Percentiles rank a stretch among this genome's conserved stretches.
These are phyloP conservation scores for Gymnopithys bicolor DNA, from an alignment of 2,797 vertebrate species.

Conservation along the genomic window DNA sequence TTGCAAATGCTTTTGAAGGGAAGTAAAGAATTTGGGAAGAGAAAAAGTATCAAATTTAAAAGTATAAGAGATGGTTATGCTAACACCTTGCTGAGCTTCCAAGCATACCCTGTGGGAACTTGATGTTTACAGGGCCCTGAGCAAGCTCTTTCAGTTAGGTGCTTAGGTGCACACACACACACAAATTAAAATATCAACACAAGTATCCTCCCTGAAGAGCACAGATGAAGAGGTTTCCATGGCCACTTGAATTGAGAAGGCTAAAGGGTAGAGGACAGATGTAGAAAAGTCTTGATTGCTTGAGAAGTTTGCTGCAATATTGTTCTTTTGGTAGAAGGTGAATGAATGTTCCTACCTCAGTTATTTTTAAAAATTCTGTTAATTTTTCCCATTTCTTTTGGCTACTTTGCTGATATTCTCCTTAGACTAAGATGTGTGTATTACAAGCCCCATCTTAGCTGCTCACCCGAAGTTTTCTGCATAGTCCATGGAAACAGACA, in stretches of 20 bases:
- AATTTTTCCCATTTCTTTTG: neutral
- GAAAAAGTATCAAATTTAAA: constrained; percentile 5
- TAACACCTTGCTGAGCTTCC: constrained; percentile 9
- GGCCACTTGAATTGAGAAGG: neutral
- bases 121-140: neutral
- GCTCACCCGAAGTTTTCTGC: neutral
- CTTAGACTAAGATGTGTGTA: neutral
- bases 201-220: neutral
- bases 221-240: neutral
- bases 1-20: neutral
- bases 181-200: neutral
- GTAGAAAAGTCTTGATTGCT: neutral
- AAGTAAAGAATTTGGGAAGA: neutral
- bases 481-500: neutral
- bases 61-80: neutral
- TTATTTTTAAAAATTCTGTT: neutral
- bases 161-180: neutral
- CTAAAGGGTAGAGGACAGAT: neutral
- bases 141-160: neutral
- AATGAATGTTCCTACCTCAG: neutral
- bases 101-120: neutral
- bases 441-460: neutral
- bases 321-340: neutral
- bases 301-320: neutral
- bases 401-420: neutral